Evolutionary conservation across 2,888 invertebrate genomes (phyloP), one percentile per base, ranked within the genome.

Genomic region (Conistra vaccinii): DNA sequence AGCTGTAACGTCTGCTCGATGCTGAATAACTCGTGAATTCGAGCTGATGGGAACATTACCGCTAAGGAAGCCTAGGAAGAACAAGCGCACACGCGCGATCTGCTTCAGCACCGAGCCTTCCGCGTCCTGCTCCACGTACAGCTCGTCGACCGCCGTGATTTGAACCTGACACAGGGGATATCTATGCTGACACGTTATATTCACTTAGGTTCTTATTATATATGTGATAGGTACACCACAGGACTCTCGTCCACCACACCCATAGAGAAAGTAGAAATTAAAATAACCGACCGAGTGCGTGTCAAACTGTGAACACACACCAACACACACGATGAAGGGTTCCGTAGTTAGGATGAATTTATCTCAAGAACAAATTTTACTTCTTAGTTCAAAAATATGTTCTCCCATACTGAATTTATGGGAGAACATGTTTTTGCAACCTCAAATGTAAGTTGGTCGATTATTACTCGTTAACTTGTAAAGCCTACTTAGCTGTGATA

Each of bases 41-140:
- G 17, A 32, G 32, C n/a, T 66, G 20, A 32, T n/a, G 10, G 32
- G 32, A 55, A 32, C 3, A 66, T 55, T 66, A 97, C 98, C 99
- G 87, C 99, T 98, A 26, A 99, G 97, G 94, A 99, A 99, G 42
- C 99, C 99, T 74, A 99, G 97, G 96, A 99, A 99, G 97, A 99
- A 99, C 17, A 99, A 95, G 23, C 99, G 97, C 32, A 99, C 99
- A 66, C 99, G 97, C 0, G 99, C 99, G 83, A 99, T 98, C 95
- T 99, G 99, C 89, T 98, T 98, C 12, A 98, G 97, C 63, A 99
- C 98, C 69, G 97, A 97, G 72, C 99, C 99, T 90, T 98, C 98
- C 23, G 97, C 97, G 92, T 98, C 98, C 93, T 99, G 99, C 90
- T 99, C 99, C 35, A 99, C 98, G 93, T 98, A 98, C 62, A 99